phyloP scores from a whole-genome alignment of 2,797 vertebrate species.

The Myiotriccus ornatus region DNA sequence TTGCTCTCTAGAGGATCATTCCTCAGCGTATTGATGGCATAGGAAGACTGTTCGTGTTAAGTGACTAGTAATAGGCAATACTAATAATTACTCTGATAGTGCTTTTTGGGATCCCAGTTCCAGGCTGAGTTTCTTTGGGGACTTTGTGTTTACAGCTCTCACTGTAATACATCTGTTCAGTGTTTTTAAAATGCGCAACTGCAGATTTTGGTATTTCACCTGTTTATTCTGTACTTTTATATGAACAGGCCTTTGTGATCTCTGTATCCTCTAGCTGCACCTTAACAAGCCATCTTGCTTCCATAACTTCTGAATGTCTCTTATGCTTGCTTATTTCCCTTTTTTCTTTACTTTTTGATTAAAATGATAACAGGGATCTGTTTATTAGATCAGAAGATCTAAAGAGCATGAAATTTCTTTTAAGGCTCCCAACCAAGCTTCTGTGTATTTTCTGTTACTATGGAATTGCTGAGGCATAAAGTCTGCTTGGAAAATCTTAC shows the following conservation, averaged over 20 bases:
- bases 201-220: neutral
- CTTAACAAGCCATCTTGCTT: neutral
- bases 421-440: neutral
- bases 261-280: neutral
- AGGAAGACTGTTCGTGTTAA: neutral
- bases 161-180: neutral
- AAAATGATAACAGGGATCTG: neutral
- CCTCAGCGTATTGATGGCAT: neutral
- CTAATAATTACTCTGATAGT: neutral
- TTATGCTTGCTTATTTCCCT: neutral
- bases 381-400: slow-evolving; percentile 2
- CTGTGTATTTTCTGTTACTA: neutral
- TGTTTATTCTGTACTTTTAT: neutral
- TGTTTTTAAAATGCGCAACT: neutral
- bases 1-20: neutral
- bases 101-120: neutral
- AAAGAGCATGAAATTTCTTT: neutral
- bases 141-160: neutral
- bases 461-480: neutral
- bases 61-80: neutral
- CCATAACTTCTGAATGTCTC: neutral
- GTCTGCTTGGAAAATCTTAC: neutral
- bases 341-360: slow-evolving; percentile 19
- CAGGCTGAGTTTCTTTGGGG: neutral
- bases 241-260: neutral